Percentiles rank a stretch among this genome's conserved stretches.
phyloP scores from a whole-genome alignment of 2,888 invertebrate species.

The Drosophila melanosoma region DNA sequence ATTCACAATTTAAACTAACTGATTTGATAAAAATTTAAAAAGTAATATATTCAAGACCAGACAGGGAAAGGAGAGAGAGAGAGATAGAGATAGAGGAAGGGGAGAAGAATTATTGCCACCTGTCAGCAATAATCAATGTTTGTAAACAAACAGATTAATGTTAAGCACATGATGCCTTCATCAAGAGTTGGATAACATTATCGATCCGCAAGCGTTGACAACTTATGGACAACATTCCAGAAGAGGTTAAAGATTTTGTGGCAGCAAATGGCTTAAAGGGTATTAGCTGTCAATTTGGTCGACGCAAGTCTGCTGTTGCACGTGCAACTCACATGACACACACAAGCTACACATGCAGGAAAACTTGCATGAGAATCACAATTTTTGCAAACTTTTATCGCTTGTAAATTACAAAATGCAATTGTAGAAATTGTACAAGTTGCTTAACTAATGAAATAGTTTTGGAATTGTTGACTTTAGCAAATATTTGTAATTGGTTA shows the following conservation, averaged over 20 bases:
- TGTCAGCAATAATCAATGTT: conserved; percentile 5
- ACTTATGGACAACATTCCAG: neutral
- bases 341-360: neutral
- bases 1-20: neutral
- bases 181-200: conserved; percentile 3
- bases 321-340: neutral
- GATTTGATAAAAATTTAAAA: neutral
- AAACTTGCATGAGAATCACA: neutral
- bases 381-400: neutral
- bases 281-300: neutral
- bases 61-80: neutral
- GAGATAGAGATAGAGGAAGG: fast-evolving
- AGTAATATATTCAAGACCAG: neutral
- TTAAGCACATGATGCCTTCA: neutral
- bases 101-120: neutral
- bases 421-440: neutral
- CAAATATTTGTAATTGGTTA: neutral
- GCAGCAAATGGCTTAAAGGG: neutral
- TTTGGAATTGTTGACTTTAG: neutral
- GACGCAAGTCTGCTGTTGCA: neutral
- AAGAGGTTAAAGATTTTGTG: neutral
- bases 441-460: neutral
- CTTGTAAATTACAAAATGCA: neutral
- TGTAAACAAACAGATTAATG: neutral
- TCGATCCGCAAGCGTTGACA: neutral